Percentiles rank a stretch among this genome's conserved stretches.
These are phyloP conservation scores for Cephus sareptanus DNA, from an alignment of 2,888 invertebrate genomes.

Conservation along the genomic window DNA sequence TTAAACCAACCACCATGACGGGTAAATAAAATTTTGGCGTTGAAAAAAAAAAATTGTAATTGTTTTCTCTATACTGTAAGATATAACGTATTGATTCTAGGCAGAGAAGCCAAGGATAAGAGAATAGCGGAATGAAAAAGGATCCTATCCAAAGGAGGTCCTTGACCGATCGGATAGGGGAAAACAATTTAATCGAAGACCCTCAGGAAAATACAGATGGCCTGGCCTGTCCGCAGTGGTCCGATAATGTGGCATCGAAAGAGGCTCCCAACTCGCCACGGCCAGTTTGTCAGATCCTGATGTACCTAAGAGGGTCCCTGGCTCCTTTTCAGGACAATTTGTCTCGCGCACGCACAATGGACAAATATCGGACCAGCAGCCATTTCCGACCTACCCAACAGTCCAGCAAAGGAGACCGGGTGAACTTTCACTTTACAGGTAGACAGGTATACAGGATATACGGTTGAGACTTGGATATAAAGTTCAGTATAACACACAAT, in stretches of 20 bases:
- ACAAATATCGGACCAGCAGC: not conserved
- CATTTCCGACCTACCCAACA: not conserved
- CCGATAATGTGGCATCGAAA: slow-evolving; percentile 60
- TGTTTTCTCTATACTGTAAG: too few species aligned
- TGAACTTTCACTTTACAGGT: not conserved
- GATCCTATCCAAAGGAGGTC: not conserved
- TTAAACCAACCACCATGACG: too few species aligned
- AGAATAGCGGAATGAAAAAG: not conserved
- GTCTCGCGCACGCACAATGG: slow-evolving; percentile 14
- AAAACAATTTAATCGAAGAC: slow-evolving; percentile 26
- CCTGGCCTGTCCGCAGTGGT: slow-evolving; percentile 56
- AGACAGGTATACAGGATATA: not conserved
- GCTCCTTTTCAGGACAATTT: slow-evolving; percentile 25
- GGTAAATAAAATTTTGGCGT: not conserved
- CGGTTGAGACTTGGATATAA: not conserved
- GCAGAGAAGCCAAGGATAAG: not conserved
- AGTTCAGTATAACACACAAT: not conserved
- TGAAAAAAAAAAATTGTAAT: too few species aligned
- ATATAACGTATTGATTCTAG: not conserved
- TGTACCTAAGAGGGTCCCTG: slow-evolving; percentile 48
- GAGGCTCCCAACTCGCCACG: slow-evolving; percentile 54
- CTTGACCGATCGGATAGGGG: slow-evolving; percentile 5
- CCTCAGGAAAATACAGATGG: slow-evolving; percentile 52
- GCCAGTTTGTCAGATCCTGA: slow-evolving; percentile 60
- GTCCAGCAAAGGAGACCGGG: not conserved